A percentile compares a stretch with the other conserved stretches of the same genome.
phyloP scores from a whole-genome alignment of 2,113 vertebrate species.

The Trochalopteron elliotii region DNA sequence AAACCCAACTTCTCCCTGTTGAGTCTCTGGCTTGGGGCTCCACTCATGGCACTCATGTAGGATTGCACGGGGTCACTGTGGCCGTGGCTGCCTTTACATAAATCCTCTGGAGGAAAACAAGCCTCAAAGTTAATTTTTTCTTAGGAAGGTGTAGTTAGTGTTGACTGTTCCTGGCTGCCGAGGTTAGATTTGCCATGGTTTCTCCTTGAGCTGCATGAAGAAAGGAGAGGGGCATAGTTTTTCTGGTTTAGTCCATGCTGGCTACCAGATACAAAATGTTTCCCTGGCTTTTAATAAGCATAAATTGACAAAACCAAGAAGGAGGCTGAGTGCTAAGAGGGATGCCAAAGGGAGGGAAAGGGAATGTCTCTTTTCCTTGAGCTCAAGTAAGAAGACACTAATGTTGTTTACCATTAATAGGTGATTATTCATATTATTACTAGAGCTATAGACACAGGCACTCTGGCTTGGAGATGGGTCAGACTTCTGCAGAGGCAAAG shows the following conservation, averaged over 20 bases:
- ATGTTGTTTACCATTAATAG: neutral
- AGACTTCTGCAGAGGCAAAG: neutral
- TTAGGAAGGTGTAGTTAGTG: neutral
- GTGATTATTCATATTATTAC: neutral
- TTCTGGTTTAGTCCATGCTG: neutral
- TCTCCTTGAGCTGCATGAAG: neutral
- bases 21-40: neutral
- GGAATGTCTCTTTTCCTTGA: neutral
- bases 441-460: neutral
- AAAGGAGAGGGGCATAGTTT: neutral
- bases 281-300: neutral
- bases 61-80: fast-evolving
- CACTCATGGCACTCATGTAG: fast-evolving
- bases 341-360: neutral
- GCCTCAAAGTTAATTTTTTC: slow-evolving; percentile 5
- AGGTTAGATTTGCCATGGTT: neutral
- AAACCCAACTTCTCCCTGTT: neutral
- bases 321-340: neutral
- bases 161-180: neutral
- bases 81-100: neutral
- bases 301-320: neutral
- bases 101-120: neutral
- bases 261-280: neutral
- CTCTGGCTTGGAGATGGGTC: neutral
- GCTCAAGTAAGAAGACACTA: neutral